These are phyloP conservation scores for Dynastes maya DNA, from an alignment of 2,888 invertebrate genomes.

Conservation along the genomic window DNA sequence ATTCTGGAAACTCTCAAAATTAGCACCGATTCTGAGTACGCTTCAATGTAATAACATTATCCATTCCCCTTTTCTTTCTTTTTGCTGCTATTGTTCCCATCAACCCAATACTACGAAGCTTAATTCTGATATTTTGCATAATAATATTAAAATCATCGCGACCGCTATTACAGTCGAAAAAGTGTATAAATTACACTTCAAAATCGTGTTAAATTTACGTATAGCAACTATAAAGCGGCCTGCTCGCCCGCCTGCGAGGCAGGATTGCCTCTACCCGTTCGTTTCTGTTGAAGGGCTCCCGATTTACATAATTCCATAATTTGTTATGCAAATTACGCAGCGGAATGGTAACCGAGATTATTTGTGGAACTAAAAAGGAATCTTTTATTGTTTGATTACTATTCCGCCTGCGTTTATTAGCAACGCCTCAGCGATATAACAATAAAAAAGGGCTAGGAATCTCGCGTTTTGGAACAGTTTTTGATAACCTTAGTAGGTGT, in stretches of 20 bases:
- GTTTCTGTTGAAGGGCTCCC: not conserved
- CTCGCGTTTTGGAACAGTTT: not conserved
- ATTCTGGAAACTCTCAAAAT: not conserved
- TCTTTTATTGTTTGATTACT: conserved; percentile 20
- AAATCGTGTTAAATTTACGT: conserved; percentile 18
- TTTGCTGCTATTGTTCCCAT: not conserved
- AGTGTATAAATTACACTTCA: conserved; percentile 23
- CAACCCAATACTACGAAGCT: not conserved
- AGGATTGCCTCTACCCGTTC: not conserved
- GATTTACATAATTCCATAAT: conserved; percentile 32
- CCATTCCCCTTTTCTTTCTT: too few species aligned
- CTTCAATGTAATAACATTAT: not conserved
- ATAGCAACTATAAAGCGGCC: not conserved
- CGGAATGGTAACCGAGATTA: conserved; percentile 17
- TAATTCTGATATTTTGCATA: conserved; percentile 12
- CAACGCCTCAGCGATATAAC: not conserved
- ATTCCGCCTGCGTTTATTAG: not conserved
- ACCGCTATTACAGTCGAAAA: not conserved
- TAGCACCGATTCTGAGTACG: not conserved
- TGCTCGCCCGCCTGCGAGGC: not conserved
- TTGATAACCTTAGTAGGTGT: too few species aligned
- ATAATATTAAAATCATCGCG: conserved; percentile 2
- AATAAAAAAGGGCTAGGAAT: not conserved
- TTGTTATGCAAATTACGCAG: conserved; percentile 23
- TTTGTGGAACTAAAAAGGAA: conserved; percentile 7